Conservation (phyloP, 1,140 invertebrate genomes). For the Drosophila sproati region DNA sequence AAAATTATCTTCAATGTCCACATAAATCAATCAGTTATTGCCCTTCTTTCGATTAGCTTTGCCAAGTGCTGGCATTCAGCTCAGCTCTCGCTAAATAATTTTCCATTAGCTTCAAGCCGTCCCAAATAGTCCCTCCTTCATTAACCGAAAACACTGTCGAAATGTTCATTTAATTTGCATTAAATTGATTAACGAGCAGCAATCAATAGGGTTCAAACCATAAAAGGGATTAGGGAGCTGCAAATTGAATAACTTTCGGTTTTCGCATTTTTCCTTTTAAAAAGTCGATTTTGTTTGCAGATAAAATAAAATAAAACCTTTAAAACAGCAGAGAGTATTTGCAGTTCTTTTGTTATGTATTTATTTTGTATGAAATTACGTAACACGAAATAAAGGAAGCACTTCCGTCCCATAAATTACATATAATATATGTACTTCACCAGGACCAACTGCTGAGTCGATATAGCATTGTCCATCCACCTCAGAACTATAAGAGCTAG, state of each 20-base stretch:
- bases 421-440: too few species aligned
- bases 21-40: constrained; percentile 22
- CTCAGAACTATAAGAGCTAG: too few species aligned
- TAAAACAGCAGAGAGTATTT: too few species aligned
- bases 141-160: not conserved
- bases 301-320: too few species aligned
- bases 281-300: not conserved
- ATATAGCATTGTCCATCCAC: too few species aligned
- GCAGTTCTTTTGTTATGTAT: too few species aligned
- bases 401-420: too few species aligned
- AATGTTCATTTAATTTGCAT: constrained; percentile 44
- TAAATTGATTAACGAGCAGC: constrained; percentile 49
- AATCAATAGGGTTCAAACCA: constrained; percentile 26
- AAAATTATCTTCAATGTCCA: too few species aligned
- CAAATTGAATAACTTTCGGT: constrained; percentile 35
- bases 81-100: constrained; percentile 31
- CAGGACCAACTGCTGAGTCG: too few species aligned
- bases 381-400: too few species aligned
- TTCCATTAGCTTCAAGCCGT: not conserved
- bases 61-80: not conserved
- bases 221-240: constrained; percentile 31
- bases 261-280: not conserved
- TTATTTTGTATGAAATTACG: too few species aligned
- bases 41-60: not conserved
- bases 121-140: constrained; percentile 3